Evolutionary conservation across 64 coral and sea anemone species (phyloP).

Genomic region (Cladopsammia gracilis): DNA sequence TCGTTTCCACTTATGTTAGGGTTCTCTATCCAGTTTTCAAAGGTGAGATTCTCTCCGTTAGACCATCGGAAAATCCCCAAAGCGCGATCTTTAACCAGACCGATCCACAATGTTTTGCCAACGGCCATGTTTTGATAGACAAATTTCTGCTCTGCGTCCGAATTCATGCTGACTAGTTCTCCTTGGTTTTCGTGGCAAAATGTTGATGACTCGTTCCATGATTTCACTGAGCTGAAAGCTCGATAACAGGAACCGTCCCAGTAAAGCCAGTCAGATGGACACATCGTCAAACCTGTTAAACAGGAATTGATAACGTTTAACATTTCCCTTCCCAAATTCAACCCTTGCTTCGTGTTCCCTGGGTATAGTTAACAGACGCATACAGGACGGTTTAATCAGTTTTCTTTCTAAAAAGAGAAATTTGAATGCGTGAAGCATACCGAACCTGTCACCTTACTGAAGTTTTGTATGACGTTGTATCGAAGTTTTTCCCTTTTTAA

Average conservation of each 20-base stretch:
- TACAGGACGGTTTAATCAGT: too few species aligned
- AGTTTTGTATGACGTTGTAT: too few species aligned
- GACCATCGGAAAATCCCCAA: conserved; percentile 11
- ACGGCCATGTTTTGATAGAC: conserved; percentile 15
- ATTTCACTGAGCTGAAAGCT: neutral
- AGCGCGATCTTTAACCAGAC: neutral
- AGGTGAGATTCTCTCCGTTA: neutral
- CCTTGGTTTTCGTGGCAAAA: neutral
- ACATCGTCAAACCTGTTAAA: conserved; percentile 9
- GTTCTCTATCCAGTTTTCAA: conserved; percentile 11
- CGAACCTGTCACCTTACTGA: too few species aligned
- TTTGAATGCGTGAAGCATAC: too few species aligned
- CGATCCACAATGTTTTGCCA: conserved; percentile 36
- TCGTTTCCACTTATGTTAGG: neutral
- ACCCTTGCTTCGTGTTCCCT: too few species aligned
- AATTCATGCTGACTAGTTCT: conserved; percentile 17
- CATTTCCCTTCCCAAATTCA: neutral
- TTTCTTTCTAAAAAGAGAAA: too few species aligned
- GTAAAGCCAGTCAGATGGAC: conserved; percentile 2
- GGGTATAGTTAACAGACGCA: too few species aligned
- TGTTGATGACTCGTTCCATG: neutral
- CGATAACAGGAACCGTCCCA: conserved; percentile 23
- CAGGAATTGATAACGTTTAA: too few species aligned
- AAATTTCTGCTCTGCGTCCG: neutral
- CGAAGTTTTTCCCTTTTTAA: too few species aligned